These are phyloP conservation scores for Mesoclemmys tuberculata DNA, from an alignment of 2,113 vertebrate species.

Conservation along the genomic window DNA sequence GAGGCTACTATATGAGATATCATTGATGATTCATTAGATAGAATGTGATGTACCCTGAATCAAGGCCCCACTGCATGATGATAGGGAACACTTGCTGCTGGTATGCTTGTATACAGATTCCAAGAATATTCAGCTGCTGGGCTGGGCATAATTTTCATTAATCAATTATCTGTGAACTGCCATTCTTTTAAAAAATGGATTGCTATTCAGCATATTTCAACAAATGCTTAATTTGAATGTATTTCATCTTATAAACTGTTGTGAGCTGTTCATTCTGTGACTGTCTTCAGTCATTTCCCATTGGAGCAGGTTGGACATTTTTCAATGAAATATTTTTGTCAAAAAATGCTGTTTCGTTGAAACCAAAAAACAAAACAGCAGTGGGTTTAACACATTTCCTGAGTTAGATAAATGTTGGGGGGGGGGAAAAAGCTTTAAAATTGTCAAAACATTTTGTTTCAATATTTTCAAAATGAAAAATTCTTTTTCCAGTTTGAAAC, in stretches of 20 bases:
- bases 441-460: neutral
- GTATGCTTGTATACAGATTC: neutral
- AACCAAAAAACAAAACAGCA: neutral
- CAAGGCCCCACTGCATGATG: neutral
- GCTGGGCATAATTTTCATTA: neutral
- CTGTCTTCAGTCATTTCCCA: neutral
- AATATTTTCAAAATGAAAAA: neutral
- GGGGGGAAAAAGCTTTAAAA: neutral
- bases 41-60: neutral
- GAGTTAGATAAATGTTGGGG: neutral
- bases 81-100: neutral
- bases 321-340: neutral
- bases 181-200: neutral
- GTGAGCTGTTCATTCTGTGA: neutral
- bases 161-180: neutral
- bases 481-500: neutral
- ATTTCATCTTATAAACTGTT: slow-evolving; percentile 1
- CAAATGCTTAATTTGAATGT: neutral
- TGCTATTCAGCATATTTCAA: neutral
- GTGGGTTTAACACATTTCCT: neutral
- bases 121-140: neutral
- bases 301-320: neutral
- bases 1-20: neutral
- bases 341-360: neutral
- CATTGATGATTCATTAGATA: neutral